Conservation (phyloP, 2,888 invertebrate genomes). For the Conops quadrifasciatus region DNA sequence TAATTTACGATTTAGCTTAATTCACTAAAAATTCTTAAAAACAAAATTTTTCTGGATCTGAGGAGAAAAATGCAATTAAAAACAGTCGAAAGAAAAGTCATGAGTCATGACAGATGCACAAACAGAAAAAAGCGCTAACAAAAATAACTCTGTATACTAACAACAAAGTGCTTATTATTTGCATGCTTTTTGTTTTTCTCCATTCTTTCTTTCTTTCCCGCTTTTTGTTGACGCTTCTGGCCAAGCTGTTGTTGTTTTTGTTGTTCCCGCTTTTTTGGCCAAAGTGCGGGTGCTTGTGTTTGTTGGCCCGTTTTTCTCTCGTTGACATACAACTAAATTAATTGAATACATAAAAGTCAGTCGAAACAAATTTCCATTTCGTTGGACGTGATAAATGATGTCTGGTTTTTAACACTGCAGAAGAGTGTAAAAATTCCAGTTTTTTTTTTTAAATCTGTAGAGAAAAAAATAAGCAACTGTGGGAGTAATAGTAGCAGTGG, state of each 20-base stretch:
- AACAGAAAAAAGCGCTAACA: no score
- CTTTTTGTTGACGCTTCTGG: background rate
- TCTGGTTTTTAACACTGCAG: slow-evolving; percentile 30
- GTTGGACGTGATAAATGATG: slow-evolving; percentile 32
- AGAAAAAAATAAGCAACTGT: background rate
- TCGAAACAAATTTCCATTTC: slow-evolving; percentile 33
- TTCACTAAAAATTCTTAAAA: no score
- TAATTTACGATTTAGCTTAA: no score
- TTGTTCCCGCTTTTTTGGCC: slow-evolving; percentile 3
- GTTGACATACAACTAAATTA: slow-evolving; percentile 45
- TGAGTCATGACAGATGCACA: no score
- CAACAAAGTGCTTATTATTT: no score
- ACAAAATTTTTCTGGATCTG: no score
- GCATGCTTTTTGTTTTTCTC: background rate
- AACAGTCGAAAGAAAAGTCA: no score
- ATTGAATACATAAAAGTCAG: slow-evolving; percentile 44
- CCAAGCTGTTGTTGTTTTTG: background rate
- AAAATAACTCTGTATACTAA: no score
- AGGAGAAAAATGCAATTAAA: no score
- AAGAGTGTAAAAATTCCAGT: background rate
- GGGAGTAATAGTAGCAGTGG: background rate
- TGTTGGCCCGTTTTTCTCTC: slow-evolving; percentile 7
- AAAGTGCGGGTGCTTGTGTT: no score
- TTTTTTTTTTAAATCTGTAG: background rate
- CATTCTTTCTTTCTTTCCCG: background rate